A percentile compares a stretch with the other conserved stretches of the same genome.
Conservation (phyloP, 2,888 invertebrate species). For the Pyrrhosoma nymphula region DNA sequence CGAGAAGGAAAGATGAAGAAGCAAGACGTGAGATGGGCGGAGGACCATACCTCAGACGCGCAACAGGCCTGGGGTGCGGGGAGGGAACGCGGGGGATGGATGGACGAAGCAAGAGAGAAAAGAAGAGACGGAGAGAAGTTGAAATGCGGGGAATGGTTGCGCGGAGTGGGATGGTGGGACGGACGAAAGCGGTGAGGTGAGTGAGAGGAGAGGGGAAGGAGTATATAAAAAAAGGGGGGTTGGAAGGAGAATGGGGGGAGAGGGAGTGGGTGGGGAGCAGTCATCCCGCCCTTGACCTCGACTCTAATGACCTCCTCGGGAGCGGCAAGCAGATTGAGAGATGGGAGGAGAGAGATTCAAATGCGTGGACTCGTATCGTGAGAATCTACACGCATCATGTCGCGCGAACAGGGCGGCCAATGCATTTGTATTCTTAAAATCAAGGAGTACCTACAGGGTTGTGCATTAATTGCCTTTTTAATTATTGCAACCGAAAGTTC, state of each 20-base stretch:
- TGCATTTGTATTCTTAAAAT: no score
- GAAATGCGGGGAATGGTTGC: not conserved
- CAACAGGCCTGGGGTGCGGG: not conserved
- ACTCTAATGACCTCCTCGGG: slow-evolving; percentile 32
- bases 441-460: no score
- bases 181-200: not conserved
- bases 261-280: not conserved
- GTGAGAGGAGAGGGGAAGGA: not conserved
- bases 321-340: not conserved
- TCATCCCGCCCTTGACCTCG: slow-evolving; percentile 22
- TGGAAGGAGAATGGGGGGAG: not conserved
- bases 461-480: no score
- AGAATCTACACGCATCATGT: not conserved
- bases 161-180: not conserved
- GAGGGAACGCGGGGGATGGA: not conserved
- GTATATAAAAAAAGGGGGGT: not conserved
- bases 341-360: not conserved
- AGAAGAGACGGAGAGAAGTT: not conserved
- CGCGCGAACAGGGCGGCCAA: no score
- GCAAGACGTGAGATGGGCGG: not conserved
- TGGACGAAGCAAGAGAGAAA: not conserved
- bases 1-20: not conserved
- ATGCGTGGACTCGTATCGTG: not conserved
- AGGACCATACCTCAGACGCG: not conserved
- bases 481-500: no score